phyloP scores from a whole-genome alignment of 1,140 invertebrate genomes.

The Triops longicaudatus region DNA sequence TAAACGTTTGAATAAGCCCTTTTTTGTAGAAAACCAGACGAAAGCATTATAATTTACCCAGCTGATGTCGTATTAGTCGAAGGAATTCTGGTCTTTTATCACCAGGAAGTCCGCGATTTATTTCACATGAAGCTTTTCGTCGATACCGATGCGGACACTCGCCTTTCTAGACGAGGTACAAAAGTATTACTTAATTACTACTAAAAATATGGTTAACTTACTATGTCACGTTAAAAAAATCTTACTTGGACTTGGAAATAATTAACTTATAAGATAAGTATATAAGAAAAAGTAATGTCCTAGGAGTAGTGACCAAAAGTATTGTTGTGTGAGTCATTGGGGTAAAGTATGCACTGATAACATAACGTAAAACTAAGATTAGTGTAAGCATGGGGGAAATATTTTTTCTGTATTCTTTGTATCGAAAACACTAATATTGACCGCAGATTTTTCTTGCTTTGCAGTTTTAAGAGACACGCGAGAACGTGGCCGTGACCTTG shows the following conservation, averaged over 20 bases:
- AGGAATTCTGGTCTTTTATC: conserved; percentile 97
- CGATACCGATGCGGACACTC: conserved; percentile 95
- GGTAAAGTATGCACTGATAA: too few relatives aligned
- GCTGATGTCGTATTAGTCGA: conserved; percentile 97
- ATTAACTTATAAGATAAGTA: conserved; percentile 18
- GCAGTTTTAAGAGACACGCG: conserved; percentile 87
- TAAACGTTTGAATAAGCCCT: background rate
- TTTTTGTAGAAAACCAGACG: conserved; percentile 52
- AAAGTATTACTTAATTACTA: conserved; percentile 17
- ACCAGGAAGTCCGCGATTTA: conserved; percentile 82
- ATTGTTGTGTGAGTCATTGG: too few relatives aligned
- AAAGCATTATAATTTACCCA: conserved; percentile 77
- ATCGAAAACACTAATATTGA: background rate
- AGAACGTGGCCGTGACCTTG: conserved; percentile 84
- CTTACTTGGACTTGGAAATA: too few relatives aligned
- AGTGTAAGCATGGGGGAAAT: too few relatives aligned
- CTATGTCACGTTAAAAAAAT: conserved; percentile 16
- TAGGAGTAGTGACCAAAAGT: too few relatives aligned
- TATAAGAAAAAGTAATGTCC: background rate
- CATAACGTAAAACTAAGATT: too few relatives aligned
- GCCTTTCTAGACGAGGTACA: conserved; percentile 82
- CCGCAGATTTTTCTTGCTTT: conserved; percentile 31
- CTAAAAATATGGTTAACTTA: conserved; percentile 22
- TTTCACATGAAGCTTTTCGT: conserved; percentile 99
- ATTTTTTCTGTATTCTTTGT: too few relatives aligned